Percentiles rank a stretch among this genome's conserved stretches.
These are phyloP conservation scores for Lampropteryx suffumata DNA, from an alignment of 2,888 invertebrate genomes.

Conservation along the genomic window DNA sequence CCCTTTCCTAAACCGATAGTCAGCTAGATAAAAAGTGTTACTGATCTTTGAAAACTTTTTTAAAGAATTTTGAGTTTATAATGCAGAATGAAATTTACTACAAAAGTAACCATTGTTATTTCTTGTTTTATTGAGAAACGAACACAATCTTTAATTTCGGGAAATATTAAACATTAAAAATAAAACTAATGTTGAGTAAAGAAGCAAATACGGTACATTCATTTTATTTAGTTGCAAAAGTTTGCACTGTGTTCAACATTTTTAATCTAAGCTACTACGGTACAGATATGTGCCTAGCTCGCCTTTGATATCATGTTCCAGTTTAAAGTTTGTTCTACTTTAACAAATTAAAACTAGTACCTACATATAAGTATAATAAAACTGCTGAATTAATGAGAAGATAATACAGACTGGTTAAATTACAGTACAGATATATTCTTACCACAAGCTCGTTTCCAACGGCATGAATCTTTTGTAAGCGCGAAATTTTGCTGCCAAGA, in stretches of 20 bases:
- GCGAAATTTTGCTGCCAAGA: constrained; percentile 55
- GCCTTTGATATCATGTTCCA: constrained; percentile 10
- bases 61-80: too few species aligned
- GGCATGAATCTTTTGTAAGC: constrained; percentile 54
- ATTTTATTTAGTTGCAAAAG: too few species aligned
- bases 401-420: constrained; percentile 20
- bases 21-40: too few species aligned
- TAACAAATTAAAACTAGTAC: constrained; percentile 10
- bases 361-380: neutral
- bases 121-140: too few species aligned
- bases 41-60: too few species aligned
- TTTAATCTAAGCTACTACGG: constrained; percentile 22
- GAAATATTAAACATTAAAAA: too few species aligned
- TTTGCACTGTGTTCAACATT: neutral
- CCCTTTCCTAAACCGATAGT: too few species aligned
- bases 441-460: constrained; percentile 44
- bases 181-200: too few species aligned
- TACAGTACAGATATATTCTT: constrained; percentile 29
- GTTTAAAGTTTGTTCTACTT: constrained; percentile 13
- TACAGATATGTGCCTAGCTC: constrained; percentile 9
- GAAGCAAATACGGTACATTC: too few species aligned
- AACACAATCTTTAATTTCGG: too few species aligned
- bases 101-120: too few species aligned
- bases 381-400: constrained; percentile 8
- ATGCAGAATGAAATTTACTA: too few species aligned